phyloP scores from a whole-genome alignment of 1,140 invertebrate species.

The Phthorimaea operculella region DNA sequence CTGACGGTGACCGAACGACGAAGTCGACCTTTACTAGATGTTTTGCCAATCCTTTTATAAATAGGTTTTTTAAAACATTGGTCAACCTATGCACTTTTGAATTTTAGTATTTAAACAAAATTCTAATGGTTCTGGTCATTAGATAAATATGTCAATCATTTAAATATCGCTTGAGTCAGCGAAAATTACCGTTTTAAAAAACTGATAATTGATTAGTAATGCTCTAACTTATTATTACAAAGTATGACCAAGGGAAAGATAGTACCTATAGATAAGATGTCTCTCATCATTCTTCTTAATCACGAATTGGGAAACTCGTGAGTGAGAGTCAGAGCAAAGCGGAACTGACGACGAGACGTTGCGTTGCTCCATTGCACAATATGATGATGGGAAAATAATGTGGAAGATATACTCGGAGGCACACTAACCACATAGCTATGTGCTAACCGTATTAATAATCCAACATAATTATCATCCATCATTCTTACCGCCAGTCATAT shows the following conservation, averaged over 20 bases:
- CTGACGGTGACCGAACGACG: conserved; percentile 30
- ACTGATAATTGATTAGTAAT: too few relatives aligned
- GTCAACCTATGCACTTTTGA: background rate
- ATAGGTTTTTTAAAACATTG: background rate
- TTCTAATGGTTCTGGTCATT: too few relatives aligned
- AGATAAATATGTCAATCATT: too few relatives aligned
- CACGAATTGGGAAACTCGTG: conserved; percentile 8
- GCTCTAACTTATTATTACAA: too few relatives aligned
- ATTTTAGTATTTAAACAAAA: background rate
- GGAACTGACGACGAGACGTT: conserved; percentile 11
- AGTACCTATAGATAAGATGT: too few relatives aligned
- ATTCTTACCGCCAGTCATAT: background rate
- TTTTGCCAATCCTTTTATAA: background rate
- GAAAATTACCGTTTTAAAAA: too few relatives aligned
- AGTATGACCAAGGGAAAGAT: too few relatives aligned
- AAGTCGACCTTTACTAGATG: conserved; percentile 23
- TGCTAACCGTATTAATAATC: background rate
- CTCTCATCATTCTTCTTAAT: background rate
- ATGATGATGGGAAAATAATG: conserved; percentile 8
- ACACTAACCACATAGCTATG: background rate
- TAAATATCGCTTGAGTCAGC: too few relatives aligned
- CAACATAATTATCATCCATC: background rate
- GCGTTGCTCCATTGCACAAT: conserved; percentile 8
- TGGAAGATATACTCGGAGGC: background rate
- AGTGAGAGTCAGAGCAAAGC: conserved; percentile 14